Base-by-base conservation (phyloP, 37 sponge, comb jelly and placozoan species). In the Halisarca cf. caerulea region DNA sequence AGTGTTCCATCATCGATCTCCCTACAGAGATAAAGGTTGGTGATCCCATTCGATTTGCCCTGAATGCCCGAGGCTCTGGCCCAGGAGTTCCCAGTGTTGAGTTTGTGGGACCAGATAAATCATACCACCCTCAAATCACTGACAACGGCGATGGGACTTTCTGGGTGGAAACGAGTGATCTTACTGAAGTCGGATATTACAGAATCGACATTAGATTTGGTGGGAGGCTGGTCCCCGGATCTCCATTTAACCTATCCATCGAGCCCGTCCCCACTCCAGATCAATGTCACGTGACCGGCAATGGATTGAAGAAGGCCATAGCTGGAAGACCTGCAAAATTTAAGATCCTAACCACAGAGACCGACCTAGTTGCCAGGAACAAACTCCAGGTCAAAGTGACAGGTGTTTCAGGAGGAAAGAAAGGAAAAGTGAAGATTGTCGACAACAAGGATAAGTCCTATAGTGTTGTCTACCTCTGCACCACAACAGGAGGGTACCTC, bases 121-220 rank as follows among this genome's bases (percentile, higher is more conserved):
- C 77, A 15, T 40, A 40, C 41, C 7, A n/a, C 44, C 77, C 77
- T 8, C 25, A 62, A 28, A 74, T 74, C 24, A 41, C 42, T 0
- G 44, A 74, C 77, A 40, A 74, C 45, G 42, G 36, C 2, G 45
- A 74, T 40, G 77, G 77, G 23, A 74, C 77, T 25, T 74, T 40
- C 24, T 43, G 42, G 77, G 77, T 74, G 11, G 77, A 74, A 74
- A 40, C 36, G 44, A n/a, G 18, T 2, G 42, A 8, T 18, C 24
- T 74, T n/a, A 41, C 59, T 8, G 47, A 75, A 23, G 34, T 90
- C 0, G 90, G 94, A 20, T 64, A 72, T 6, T 75, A 83, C 25
- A 41, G 36, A 27, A 59, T 89, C 5, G 85, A 86, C 38, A 54
- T 93, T 9, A 72, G 54, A n/a, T 93, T 58, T 47, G 90, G 88